These are phyloP conservation scores for Parauchenoglanis ngamensis DNA, from an alignment of 2,797 vertebrate species.

Conservation along the genomic window DNA sequence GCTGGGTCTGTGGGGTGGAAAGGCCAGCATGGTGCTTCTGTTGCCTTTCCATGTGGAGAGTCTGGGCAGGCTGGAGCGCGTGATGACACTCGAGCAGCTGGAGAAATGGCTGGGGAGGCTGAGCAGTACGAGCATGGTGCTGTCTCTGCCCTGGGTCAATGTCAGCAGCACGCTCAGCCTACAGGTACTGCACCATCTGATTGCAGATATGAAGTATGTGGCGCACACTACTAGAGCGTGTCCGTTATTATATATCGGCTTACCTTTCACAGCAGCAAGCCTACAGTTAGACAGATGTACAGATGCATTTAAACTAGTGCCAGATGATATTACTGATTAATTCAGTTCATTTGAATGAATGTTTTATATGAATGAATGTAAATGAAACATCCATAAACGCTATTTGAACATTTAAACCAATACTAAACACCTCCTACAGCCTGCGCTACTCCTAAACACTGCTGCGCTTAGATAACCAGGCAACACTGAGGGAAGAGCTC, in stretches of 20 bases:
- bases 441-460: background rate
- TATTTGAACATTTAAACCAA: background rate
- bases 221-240: background rate
- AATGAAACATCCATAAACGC: too few relatives aligned
- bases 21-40: conserved; percentile 66
- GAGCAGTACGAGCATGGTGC: conserved; percentile 57
- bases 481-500: background rate
- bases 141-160: conserved; percentile 69
- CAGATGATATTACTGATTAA: background rate
- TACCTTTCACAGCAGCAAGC: background rate
- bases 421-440: background rate
- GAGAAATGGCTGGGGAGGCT: conserved; percentile 67
- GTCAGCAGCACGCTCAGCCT: conserved; percentile 66
- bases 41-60: conserved; percentile 72
- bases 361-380: background rate
- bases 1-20: conserved; percentile 63
- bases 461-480: background rate
- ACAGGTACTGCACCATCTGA: conserved; percentile 61
- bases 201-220: background rate
- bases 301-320: background rate
- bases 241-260: background rate
- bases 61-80: conserved; percentile 66
- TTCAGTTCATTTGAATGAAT: background rate
- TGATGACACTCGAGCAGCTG: conserved; percentile 69
- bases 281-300: background rate